phyloP scores from a whole-genome alignment of 2,797 vertebrate species.

The Pelodytes ibericus region DNA sequence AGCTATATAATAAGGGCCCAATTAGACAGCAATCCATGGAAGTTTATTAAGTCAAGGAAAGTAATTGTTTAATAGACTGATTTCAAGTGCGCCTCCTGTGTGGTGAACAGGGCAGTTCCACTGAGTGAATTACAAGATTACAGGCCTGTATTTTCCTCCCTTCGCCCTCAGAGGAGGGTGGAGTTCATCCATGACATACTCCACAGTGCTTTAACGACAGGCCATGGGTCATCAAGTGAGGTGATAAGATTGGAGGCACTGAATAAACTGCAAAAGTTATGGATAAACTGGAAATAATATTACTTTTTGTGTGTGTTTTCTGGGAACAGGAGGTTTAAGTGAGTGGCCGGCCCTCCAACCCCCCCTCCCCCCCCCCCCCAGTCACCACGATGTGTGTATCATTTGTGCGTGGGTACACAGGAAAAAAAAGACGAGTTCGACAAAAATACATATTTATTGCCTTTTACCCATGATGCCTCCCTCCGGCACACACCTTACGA shows the following conservation, averaged over 20 bases:
- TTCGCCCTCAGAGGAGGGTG: background rate
- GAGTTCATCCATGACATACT: background rate
- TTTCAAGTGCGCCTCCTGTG: background rate
- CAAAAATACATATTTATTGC: slow-evolving; percentile 59
- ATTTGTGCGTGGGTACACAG: slow-evolving; percentile 46
- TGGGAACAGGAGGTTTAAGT: background rate
- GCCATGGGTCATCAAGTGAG: background rate
- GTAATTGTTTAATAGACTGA: slow-evolving; percentile 9
- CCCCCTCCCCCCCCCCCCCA: background rate
- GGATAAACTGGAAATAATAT: slow-evolving; percentile 1
- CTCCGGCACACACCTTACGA: slow-evolving; percentile 43
- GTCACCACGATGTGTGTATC: background rate
- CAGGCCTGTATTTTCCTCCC: background rate
- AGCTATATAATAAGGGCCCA: background rate
- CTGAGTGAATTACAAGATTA: background rate
- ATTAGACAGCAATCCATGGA: background rate
- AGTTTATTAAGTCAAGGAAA: slow-evolving; percentile 18
- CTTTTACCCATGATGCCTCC: slow-evolving; percentile 54
- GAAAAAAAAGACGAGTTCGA: slow-evolving; percentile 50
- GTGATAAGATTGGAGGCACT: slow-evolving; percentile 4
- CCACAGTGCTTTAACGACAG: background rate
- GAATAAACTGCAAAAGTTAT: background rate
- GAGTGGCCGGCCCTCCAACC: slow-evolving; percentile 19
- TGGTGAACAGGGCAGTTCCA: background rate
- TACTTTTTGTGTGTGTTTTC: background rate